Conservation (phyloP, 2,888 invertebrate genomes). For the Apamea sordens region DNA sequence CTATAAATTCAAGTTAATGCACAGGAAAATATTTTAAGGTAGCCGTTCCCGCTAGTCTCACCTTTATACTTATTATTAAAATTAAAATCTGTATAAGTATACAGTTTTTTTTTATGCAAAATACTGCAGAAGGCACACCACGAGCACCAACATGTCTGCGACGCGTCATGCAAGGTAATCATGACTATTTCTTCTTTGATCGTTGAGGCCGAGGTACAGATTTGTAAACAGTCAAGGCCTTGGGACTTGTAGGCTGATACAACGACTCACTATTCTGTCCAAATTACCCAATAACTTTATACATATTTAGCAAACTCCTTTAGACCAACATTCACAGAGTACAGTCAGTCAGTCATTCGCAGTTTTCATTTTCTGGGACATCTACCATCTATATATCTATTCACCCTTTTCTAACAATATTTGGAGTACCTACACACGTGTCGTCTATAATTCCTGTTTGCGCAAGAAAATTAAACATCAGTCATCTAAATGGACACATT, state of each 20-base stretch:
- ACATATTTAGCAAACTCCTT: background rate
- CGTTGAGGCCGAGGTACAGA: background rate
- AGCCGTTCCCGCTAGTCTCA: background rate
- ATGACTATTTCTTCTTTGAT: background rate
- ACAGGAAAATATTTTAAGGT: background rate
- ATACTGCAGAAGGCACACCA: background rate
- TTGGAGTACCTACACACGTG: background rate
- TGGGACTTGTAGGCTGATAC: background rate
- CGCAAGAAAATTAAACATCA: slow-evolving; percentile 19
- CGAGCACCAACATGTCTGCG: no score
- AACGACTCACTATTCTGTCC: background rate
- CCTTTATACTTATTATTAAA: background rate
- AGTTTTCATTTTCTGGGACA: background rate
- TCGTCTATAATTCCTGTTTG: background rate
- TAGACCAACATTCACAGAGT: background rate
- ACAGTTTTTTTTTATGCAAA: background rate
- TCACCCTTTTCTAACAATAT: no score
- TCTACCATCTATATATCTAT: background rate
- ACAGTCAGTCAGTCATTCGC: background rate
- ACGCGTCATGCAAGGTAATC: background rate
- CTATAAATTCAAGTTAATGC: background rate
- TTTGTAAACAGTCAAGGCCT: background rate
- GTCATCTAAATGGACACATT: slow-evolving; percentile 2
- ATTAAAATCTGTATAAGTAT: background rate
- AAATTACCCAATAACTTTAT: background rate